phyloP scores from a whole-genome alignment of 1,140 invertebrate species.

The Chymomyza costata region DNA sequence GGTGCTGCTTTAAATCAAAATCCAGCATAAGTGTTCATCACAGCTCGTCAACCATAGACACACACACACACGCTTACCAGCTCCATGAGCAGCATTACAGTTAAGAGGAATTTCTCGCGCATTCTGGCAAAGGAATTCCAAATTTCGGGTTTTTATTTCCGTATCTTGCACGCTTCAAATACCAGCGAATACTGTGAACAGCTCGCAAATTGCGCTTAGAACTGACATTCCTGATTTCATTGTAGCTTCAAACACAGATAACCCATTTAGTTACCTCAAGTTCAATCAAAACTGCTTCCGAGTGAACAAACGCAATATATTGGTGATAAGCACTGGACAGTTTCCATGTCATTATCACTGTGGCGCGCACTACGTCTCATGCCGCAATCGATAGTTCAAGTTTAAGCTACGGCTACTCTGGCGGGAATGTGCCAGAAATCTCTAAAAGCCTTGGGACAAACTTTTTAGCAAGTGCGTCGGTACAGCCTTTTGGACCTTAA shows the following conservation, averaged over 20 bases:
- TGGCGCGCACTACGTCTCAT: too few relatives aligned
- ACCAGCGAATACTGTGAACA: slow-evolving; percentile 48
- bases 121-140: too few relatives aligned
- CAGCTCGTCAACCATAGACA: not conserved
- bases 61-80: not conserved
- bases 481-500: too few relatives aligned
- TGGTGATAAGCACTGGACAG: slow-evolving; percentile 40
- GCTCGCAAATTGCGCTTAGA: too few relatives aligned
- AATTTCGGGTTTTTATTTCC: slow-evolving; percentile 17
- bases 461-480: too few relatives aligned
- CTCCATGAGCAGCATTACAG: too few relatives aligned
- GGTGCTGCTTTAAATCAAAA: slow-evolving; percentile 13
- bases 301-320: not conserved
- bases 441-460: too few relatives aligned
- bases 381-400: slow-evolving; percentile 37
- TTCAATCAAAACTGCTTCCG: not conserved
- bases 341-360: slow-evolving; percentile 42
- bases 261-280: slow-evolving; percentile 38
- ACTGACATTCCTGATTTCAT: too few relatives aligned
- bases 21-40: not conserved
- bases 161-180: slow-evolving; percentile 25
- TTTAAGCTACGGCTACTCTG: slow-evolving; percentile 29
- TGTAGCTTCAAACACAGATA: too few relatives aligned
- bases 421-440: too few relatives aligned
- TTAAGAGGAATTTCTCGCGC: too few relatives aligned